These are phyloP conservation scores for Ianthella basta DNA, from an alignment of 37 sponge, comb jelly and placozoan genomes.

Conservation along the genomic window DNA sequence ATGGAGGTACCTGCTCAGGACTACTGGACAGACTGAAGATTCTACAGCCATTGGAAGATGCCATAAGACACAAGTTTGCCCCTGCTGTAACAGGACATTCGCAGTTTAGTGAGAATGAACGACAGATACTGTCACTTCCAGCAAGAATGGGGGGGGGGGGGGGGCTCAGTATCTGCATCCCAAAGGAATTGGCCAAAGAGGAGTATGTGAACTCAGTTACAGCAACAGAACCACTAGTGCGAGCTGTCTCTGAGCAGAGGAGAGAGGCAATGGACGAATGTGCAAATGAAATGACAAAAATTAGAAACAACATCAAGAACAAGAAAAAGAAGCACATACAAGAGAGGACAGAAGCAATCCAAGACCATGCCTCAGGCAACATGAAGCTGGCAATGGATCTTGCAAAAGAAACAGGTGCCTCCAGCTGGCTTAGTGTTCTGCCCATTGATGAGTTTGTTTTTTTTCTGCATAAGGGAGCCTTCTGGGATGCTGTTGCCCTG, in stretches of 20 bases:
- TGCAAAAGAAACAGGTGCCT: too few relatives aligned
- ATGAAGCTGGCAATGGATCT: not conserved
- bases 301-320: not conserved
- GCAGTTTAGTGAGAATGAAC: not conserved
- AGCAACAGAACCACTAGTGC: not conserved
- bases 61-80: not conserved
- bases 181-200: not conserved
- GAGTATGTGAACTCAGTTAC: not conserved
- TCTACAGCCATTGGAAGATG: not conserved
- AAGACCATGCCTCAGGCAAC: not conserved
- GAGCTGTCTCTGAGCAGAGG: not conserved
- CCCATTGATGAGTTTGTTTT: too few relatives aligned
- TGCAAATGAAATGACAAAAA: not conserved
- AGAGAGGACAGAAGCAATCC: not conserved
- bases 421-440: too few relatives aligned
- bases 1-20: not conserved
- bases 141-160: too few relatives aligned
- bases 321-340: not conserved
- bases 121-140: not conserved
- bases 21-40: not conserved
- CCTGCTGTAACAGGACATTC: not conserved
- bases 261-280: not conserved
- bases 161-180: not conserved
- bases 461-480: too few relatives aligned
- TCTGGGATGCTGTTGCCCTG: too few relatives aligned